Evolutionary conservation across 2,113 vertebrate genomes (phyloP), one percentile per base, ranked within the genome.

Genomic region (Lampris incognitus): DNA sequence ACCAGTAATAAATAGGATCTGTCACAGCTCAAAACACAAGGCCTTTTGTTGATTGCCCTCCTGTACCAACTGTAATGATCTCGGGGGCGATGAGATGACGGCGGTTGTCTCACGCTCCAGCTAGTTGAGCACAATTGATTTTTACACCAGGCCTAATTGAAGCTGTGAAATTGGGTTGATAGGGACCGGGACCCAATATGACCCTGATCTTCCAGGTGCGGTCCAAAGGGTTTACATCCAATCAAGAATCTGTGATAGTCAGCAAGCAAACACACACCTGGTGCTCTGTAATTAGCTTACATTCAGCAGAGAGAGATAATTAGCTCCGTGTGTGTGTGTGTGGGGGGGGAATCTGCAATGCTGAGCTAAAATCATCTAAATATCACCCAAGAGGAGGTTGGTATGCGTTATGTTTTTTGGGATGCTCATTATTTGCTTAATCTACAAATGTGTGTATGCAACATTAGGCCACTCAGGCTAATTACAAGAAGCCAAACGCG

Each of bases 261-360:
- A 90, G 88, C 89, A 90, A 44, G 49, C 66, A 13, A 63, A 48
- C 52, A 70, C 80, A 81, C 90, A 92, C 86, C 85, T 91, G 88
- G 80, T 73, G 83, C 79, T 82, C 57, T 44, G 70, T 86, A 79
- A 85, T 90, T 86, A 81, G 66, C 78, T 84, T 61, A 61, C 62
- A 66, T 64, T 74, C 52, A 65, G 69, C 40, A 82, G 67, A 85
- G 80, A 81, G 84, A 69, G n/a, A 41, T 86, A 85, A 92, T 89
- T 83, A 89, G 84, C 59, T 64, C 8, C 36, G 42, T 48, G 48
- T 61, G 39, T 9, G 56, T 9, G 6, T n/a, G 56, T n/a, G 56
- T 7, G 13, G 51, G 74, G 57, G 52, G 66, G 51, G 63, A 58
- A 36, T 83, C 36, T 69, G 74, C 58, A 61, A 38, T 76, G 78